phyloP scores from a whole-genome alignment of 2,888 invertebrate species.

The Cerceris ruficornis region DNA sequence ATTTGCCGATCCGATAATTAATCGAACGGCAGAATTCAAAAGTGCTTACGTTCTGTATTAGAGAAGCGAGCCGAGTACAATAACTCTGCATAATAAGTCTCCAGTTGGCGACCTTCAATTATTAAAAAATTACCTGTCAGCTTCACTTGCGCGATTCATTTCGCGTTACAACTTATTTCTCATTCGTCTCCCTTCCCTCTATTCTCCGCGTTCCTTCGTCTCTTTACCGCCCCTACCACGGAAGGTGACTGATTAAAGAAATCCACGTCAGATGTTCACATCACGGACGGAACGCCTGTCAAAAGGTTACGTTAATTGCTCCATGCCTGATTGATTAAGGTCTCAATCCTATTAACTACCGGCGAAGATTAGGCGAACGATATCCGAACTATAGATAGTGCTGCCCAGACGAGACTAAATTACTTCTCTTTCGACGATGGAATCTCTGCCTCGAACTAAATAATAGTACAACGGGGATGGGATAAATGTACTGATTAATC shows the following conservation, averaged over 20 bases:
- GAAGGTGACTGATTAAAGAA: constrained; percentile 78
- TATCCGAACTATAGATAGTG: constrained; percentile 21
- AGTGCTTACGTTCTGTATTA: neutral
- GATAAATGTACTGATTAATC: neutral
- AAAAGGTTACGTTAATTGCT: constrained; percentile 76
- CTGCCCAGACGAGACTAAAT: constrained; percentile 8
- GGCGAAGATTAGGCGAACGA: constrained; percentile 48
- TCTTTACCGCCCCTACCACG: constrained; percentile 50
- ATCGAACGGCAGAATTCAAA: neutral
- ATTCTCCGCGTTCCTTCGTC: constrained; percentile 49
- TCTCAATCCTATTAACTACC: constrained; percentile 62
- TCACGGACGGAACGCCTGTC: constrained; percentile 69
- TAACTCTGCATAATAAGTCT: constrained; percentile 15
- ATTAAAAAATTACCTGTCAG: constrained; percentile 75
- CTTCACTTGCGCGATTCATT: constrained; percentile 76
- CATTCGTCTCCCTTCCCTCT: constrained; percentile 43
- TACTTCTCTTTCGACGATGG: neutral
- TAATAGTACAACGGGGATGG: no score
- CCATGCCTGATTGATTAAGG: constrained; percentile 76
- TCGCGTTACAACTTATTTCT: constrained; percentile 68
- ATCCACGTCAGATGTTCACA: constrained; percentile 72
- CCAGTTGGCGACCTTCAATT: constrained; percentile 57
- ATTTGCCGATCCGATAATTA: neutral
- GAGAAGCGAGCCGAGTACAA: constrained; percentile 1
- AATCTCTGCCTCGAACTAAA: no score